Evolutionary conservation across 1,140 invertebrate genomes (phyloP), one percentile per base, ranked within the genome.

Genomic region (Papilio polytes): DNA sequence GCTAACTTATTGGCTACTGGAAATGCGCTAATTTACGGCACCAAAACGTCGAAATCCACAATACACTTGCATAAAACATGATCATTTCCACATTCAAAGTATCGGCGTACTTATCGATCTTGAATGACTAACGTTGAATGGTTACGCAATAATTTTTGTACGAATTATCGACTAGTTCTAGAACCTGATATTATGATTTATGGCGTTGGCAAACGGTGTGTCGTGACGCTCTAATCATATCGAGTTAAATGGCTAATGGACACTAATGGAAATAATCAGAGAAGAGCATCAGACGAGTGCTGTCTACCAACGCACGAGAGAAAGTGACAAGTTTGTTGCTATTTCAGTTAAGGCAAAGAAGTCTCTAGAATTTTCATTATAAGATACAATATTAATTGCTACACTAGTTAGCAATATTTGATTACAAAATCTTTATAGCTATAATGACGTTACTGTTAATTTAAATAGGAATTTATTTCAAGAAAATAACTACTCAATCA

Each of bases 231-330:
- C 90, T 92, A 94, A 93, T 94, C 90, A 90, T 93, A 94, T 92
- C 92, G 89, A 91, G 92, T 92, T 93, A 94, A 92, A 93, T 88
- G 87, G 86, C 89, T 93, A 94, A 94, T 94, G 92, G 92, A 89
- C 89, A 89, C 89, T 94, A 94, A 93, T 94, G 89, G 91, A 89
- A 90, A 36, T 36, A 90, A 94, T 92, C 91, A 85, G 87, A 85
- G 87, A 87, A 89, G 88, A 88, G 84, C 90, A 94, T 94, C 93
- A 87, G 88, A 88, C 83, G 85, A 88, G 73, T 82, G 84, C 83
- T 86, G 89, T 84, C 85, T 85, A 80, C 86, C 82, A 85, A 84
- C 59, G 82, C 81, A 18, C 20, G 72, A 83, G 90, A 90, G 91
- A 92, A 93, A 92, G 91, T 92, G 89, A 91, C 85, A 88, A 92